Conservation (phyloP, 2,797 vertebrate species). For the Limnodromus scolopaceus region DNA sequence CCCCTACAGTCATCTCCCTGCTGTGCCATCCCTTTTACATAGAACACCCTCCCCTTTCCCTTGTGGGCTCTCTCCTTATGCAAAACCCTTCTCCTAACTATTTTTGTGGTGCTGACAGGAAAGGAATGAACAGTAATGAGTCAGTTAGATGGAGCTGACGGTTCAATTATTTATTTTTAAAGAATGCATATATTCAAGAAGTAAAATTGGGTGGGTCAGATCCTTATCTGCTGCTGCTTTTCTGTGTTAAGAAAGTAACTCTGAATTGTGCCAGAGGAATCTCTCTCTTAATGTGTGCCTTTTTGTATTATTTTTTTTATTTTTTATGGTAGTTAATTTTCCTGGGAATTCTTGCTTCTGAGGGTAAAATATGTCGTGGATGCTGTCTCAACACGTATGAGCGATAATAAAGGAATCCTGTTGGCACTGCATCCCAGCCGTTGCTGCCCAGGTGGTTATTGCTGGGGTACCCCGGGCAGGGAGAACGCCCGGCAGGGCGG, state of each 20-base stretch:
- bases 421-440: background rate
- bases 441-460: background rate
- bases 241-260: background rate
- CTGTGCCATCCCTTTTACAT: background rate
- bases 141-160: background rate
- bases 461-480: background rate
- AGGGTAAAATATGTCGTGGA: background rate
- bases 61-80: background rate
- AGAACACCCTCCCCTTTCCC: background rate
- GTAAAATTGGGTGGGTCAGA: background rate
- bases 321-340: background rate
- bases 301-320: background rate
- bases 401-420: background rate
- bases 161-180: slow-evolving; percentile 16
- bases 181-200: background rate
- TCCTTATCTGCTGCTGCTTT: background rate
- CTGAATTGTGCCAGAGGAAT: background rate
- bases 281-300: background rate
- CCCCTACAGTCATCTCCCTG: background rate
- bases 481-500: background rate
- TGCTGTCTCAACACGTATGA: background rate
- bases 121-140: background rate
- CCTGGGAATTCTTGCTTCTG: background rate
- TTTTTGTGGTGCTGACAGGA: background rate
- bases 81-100: background rate